A percentile compares a stretch with the other conserved stretches of the same genome.
Conservation (phyloP, 2,797 vertebrate species). For the Uromys caudimaculatus region DNA sequence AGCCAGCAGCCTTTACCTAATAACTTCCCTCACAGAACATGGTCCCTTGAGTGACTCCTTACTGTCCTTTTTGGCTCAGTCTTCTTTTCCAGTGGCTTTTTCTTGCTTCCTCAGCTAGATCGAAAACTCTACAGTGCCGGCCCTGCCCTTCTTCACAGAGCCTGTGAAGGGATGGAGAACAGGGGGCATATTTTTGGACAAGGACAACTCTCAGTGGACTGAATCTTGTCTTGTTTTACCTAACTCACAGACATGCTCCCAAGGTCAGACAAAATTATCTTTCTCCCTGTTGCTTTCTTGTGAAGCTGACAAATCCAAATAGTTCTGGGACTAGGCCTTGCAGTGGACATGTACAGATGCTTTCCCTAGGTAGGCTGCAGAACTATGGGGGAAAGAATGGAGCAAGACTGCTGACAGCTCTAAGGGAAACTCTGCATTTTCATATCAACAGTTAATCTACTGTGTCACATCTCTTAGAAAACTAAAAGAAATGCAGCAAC, state of each 20-base stretch:
- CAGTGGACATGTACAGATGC: neutral
- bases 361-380: constrained; percentile 46
- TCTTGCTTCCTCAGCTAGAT: neutral
- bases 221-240: neutral
- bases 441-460: constrained; percentile 84
- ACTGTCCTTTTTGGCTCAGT: constrained; percentile 16
- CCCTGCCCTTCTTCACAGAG: neutral
- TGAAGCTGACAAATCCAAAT: neutral
- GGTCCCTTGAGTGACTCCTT: neutral
- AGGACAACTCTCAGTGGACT: neutral
- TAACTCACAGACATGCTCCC: constrained; percentile 21
- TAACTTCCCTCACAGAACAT: neutral
- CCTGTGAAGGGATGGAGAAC: neutral
- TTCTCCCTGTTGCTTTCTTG: constrained; percentile 34
- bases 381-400: constrained; percentile 40
- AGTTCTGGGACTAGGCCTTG: constrained; percentile 47
- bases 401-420: constrained; percentile 56
- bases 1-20: neutral
- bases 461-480: constrained; percentile 82
- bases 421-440: constrained; percentile 59
- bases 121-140: neutral
- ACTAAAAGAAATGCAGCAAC: constrained; percentile 83
- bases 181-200: neutral
- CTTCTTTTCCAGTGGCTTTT: neutral
- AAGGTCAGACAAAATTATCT: constrained; percentile 67